Base-by-base conservation (phyloP, 2,888 invertebrate species). In the Pogonocherus hispidulus region DNA sequence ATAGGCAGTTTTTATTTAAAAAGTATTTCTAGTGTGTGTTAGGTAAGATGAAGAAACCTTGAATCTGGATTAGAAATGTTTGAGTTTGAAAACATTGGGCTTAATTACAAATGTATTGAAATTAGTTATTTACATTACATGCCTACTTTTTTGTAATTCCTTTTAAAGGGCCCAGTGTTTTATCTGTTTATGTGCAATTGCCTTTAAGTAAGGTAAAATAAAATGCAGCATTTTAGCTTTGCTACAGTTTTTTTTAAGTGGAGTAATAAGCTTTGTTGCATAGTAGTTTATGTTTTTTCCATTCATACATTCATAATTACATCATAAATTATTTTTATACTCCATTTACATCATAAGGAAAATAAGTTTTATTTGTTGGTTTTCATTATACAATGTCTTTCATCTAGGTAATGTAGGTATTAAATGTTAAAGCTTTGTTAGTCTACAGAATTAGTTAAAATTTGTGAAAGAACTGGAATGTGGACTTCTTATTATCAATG, bases 1-100 rank as follows among this genome's bases (percentile, higher is more conserved):
- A 16, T 52, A 55, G 54, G 9, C 63, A 63, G 54, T 63, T 63
- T 44, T 63, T 63, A 63, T 55, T 54, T 63, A 35, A 49, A 41
- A 27, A 51, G 11, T 19, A 32, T n/a, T n/a, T n/a, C n/a, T 35
- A 47, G 9, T 44, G 8, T 8, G 47, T 47, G 49, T 27, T 8
- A 47, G 41, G n/a, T 27, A 51, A 3, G 23, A 27, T 41, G 11
- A 41, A 41, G 11, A 14, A 41, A 41, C 9, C n/a, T 5, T 41
- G 41, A n/a, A 41, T 41, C 41, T 41, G 41, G n/a, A n/a, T 41
- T 41, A n/a, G 41, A 41, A 14, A 41, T 9, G 41, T 41, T 41
- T 41, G n/a, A 8, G 41, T 41, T 41, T 41, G 32, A 41, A 41
- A 41, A 41, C 41, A 41, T 14, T 41, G 14, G 41, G 41, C 41